Conservation (phyloP, 2,113 vertebrate genomes). For the Narcine bancroftii region DNA sequence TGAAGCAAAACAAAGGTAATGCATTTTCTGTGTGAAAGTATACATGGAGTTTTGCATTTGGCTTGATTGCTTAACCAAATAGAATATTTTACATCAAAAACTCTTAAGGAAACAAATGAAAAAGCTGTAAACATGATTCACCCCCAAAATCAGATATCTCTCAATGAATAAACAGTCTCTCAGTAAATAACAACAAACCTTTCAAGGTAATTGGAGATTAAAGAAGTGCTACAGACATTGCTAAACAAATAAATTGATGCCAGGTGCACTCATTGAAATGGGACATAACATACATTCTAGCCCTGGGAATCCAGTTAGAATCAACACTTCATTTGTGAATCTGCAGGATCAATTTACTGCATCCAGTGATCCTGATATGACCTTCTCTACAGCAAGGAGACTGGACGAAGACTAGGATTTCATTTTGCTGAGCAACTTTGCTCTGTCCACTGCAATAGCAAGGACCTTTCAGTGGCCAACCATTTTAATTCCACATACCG, state of each 20-base stretch:
- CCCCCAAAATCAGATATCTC: not conserved
- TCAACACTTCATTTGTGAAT: too few relatives aligned
- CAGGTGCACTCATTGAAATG: not conserved
- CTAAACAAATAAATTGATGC: not conserved
- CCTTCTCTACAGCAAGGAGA: too few relatives aligned
- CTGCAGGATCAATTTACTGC: too few relatives aligned
- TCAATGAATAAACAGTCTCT: not conserved
- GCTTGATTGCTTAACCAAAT: not conserved
- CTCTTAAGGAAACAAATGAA: not conserved
- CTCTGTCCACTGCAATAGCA: too few relatives aligned
- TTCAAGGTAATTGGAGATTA: not conserved
- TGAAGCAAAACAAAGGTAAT: not conserved
- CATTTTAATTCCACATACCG: too few relatives aligned
- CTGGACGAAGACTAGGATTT: too few relatives aligned
- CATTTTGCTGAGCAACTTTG: too few relatives aligned
- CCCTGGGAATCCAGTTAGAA: not conserved
- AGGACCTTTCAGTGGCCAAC: too few relatives aligned
- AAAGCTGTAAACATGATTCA: too few relatives aligned
- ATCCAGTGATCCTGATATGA: too few relatives aligned
- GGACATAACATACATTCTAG: not conserved
- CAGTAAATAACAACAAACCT: not conserved
- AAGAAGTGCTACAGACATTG: not conserved
- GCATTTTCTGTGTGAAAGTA: not conserved
- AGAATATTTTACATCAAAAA: not conserved
- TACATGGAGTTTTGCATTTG: not conserved